These are phyloP conservation scores for Caenorhabditis auriculariae DNA, from an alignment of 2,888 invertebrate genomes.

Conservation along the genomic window DNA sequence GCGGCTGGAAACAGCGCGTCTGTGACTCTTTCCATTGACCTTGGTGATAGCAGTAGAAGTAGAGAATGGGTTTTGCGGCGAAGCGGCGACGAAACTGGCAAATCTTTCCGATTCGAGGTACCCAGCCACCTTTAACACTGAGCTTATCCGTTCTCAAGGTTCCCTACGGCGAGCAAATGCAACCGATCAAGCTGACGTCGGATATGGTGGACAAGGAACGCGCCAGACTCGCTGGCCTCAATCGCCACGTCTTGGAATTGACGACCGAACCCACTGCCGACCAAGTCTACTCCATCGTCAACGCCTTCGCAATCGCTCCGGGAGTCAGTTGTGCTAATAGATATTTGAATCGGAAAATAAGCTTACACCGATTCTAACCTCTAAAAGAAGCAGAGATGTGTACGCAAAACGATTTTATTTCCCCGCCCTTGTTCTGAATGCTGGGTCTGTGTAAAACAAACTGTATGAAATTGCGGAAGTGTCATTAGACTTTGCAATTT, in stretches of 20 bases:
- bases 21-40: constrained; percentile 19
- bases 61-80: constrained; percentile 26
- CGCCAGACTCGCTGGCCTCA: constrained; percentile 33
- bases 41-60: constrained; percentile 25
- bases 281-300: constrained; percentile 10
- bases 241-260: constrained; percentile 27
- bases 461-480: too few relatives aligned
- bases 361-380: too few relatives aligned
- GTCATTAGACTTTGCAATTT: too few relatives aligned
- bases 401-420: too few relatives aligned
- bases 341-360: too few relatives aligned
- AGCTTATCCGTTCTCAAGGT: constrained; percentile 14
- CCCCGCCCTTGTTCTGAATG: too few relatives aligned
- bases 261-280: constrained; percentile 6
- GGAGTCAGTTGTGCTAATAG: too few relatives aligned
- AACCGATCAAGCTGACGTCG: constrained; percentile 30
- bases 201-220: constrained; percentile 31
- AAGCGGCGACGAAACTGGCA: constrained; percentile 18
- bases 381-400: too few relatives aligned
- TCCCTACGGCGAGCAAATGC: constrained; percentile 45
- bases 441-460: too few relatives aligned
- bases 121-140: too few relatives aligned
- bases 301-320: constrained; percentile 12
- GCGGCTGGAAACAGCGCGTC: constrained; percentile 10
- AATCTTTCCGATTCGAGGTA: constrained; percentile 28